These are phyloP conservation scores for Rhea americana DNA, from an alignment of 2,113 vertebrate genomes.

Conservation along the genomic window DNA sequence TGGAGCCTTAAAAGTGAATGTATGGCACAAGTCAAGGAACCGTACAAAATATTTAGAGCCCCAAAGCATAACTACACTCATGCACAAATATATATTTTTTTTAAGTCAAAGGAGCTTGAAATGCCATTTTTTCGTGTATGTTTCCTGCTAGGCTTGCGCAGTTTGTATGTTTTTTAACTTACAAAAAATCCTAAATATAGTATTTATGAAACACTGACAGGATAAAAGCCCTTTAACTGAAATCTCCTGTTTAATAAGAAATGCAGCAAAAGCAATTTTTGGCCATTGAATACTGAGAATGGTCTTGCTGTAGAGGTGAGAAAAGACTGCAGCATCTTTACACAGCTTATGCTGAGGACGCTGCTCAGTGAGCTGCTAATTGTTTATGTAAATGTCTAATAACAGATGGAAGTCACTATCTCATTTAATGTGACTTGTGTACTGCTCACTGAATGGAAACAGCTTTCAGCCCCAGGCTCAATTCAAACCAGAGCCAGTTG, in stretches of 20 bases:
- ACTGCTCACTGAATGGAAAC: neutral
- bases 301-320: neutral
- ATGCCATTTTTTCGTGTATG: fast-evolving
- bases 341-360: neutral
- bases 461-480: neutral
- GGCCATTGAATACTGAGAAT: neutral
- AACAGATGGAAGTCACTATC: neutral
- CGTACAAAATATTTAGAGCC: neutral
- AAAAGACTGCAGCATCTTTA: neutral
- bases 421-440: neutral
- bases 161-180: neutral
- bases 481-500: neutral
- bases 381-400: neutral
- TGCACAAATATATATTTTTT: neutral
- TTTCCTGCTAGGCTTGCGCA: neutral
- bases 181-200: neutral
- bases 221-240: neutral
- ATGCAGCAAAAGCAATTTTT: neutral
- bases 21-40: neutral
- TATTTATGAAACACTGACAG: neutral
- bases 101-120: neutral
- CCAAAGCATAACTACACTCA: neutral
- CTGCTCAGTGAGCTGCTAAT: neutral
- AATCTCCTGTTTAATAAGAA: neutral
- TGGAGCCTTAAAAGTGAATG: neutral